Evolutionary conservation across 2,797 vertebrate species (phyloP).

Genomic region (Danio jaintianensis): DNA sequence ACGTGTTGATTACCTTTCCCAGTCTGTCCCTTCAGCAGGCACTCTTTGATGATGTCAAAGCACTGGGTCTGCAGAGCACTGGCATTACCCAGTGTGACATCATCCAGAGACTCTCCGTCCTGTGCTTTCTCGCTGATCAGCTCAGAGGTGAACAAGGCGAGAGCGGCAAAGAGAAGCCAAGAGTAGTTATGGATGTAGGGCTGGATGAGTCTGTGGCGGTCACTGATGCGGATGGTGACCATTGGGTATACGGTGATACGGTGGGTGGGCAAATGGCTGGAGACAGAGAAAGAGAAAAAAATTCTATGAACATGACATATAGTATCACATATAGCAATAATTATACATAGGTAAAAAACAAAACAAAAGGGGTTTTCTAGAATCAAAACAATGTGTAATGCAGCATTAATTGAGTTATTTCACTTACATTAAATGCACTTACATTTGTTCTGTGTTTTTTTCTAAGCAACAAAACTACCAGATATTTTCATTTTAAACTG

Average conservation of each 20-base stretch:
- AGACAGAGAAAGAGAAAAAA: not conserved
- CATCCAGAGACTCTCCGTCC: conserved; percentile 80
- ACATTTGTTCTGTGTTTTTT: too few relatives aligned
- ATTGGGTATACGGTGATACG: conserved; percentile 93
- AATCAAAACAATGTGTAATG: too few relatives aligned
- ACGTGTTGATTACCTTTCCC: conserved; percentile 84
- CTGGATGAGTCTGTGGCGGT: conserved; percentile 94
- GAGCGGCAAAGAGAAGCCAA: conserved; percentile 92
- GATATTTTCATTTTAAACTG: too few relatives aligned
- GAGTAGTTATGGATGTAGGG: conserved; percentile 98
- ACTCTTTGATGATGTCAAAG: conserved; percentile 91
- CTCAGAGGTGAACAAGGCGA: conserved; percentile 92
- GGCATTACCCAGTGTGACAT: conserved; percentile 71
- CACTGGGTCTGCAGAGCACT: conserved; percentile 83
- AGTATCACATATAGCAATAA: too few relatives aligned
- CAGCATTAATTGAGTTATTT: too few relatives aligned
- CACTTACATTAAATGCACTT: too few relatives aligned
- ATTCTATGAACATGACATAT: not conserved
- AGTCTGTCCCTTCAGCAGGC: conserved; percentile 91
- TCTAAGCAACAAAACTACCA: too few relatives aligned
- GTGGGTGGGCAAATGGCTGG: conserved; percentile 94
- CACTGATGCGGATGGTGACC: conserved; percentile 94
- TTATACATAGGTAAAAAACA: too few relatives aligned
- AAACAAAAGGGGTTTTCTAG: too few relatives aligned
- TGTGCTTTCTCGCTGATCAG: conserved; percentile 79